Percentiles rank a stretch among this genome's conserved stretches.
Evolutionary conservation across 1,140 invertebrate species (phyloP).

Genomic region (Drosophila nebulosa): DNA sequence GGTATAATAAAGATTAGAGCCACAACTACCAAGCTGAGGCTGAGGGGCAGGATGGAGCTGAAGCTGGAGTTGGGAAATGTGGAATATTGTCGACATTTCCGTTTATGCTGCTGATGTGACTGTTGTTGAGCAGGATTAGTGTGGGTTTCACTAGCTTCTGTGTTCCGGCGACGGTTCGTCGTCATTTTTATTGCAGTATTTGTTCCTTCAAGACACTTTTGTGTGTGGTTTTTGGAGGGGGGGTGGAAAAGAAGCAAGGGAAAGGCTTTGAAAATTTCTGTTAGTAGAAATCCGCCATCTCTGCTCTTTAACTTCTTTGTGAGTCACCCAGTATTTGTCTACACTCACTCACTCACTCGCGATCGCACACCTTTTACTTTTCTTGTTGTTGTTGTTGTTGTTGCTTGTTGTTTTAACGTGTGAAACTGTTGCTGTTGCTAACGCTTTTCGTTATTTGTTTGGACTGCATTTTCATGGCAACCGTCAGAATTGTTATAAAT

Average conservation of each 20-base stretch:
- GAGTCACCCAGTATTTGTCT: constrained; percentile 67
- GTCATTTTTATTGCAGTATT: constrained; percentile 61
- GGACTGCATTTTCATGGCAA: constrained; percentile 77
- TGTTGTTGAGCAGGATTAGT: constrained; percentile 63
- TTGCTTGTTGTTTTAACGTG: constrained; percentile 19
- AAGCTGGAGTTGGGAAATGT: constrained; percentile 17
- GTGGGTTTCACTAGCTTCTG: background rate
- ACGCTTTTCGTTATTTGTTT: constrained; percentile 49
- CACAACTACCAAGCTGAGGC: constrained; percentile 25
- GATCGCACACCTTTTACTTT: constrained; percentile 40
- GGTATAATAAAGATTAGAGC: constrained; percentile 27
- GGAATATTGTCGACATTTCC: constrained; percentile 51
- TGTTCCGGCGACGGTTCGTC: constrained; percentile 3
- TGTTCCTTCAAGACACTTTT: constrained; percentile 22
- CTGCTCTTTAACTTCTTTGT: constrained; percentile 35
- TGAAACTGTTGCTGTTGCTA: constrained; percentile 25
- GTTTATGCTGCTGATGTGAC: constrained; percentile 68
- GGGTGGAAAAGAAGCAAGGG: background rate
- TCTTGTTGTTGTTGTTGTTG: background rate
- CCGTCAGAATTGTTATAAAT: constrained; percentile 18
- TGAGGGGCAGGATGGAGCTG: constrained; percentile 19
- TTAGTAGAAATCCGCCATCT: constrained; percentile 41
- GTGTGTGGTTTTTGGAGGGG: background rate
- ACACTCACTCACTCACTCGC: constrained; percentile 18
- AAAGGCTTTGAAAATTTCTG: constrained; percentile 9